Evolutionary conservation across 2,888 invertebrate genomes (phyloP).

Genomic region (Villa cingulata): DNA sequence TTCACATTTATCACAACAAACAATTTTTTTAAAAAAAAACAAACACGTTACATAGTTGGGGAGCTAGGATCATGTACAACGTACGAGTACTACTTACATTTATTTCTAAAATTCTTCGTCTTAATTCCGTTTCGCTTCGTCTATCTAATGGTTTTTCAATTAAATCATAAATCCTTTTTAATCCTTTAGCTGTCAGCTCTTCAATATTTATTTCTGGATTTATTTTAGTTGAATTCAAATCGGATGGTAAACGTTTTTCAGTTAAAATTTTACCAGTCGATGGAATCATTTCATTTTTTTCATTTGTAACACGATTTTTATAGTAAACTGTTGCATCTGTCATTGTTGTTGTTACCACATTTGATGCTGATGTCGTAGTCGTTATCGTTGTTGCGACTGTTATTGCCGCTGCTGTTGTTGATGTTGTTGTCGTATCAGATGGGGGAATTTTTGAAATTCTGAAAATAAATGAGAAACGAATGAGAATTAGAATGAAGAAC

Average conservation of each 20-base stretch:
- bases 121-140: slow-evolving; percentile 26
- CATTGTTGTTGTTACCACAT: no score
- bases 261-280: slow-evolving; percentile 5
- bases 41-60: no score
- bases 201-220: slow-evolving; percentile 25
- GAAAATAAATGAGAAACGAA: background rate
- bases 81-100: slow-evolving; percentile 35
- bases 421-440: background rate
- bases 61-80: no score
- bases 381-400: no score
- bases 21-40: no score
- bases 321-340: background rate
- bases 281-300: slow-evolving; percentile 10
- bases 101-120: slow-evolving; percentile 30
- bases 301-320: background rate
- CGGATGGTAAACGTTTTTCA: slow-evolving; percentile 13
- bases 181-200: slow-evolving; percentile 30
- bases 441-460: slow-evolving; percentile 6
- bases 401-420: no score
- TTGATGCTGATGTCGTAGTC: no score
- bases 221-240: slow-evolving; percentile 8
- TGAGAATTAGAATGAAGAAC: no score
- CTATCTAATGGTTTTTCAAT: slow-evolving; percentile 31
- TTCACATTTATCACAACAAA: no score
- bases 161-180: slow-evolving; percentile 32